Evolutionary conservation across 1,140 invertebrate species (phyloP).

Genomic region (Oncopeltus fasciatus): DNA sequence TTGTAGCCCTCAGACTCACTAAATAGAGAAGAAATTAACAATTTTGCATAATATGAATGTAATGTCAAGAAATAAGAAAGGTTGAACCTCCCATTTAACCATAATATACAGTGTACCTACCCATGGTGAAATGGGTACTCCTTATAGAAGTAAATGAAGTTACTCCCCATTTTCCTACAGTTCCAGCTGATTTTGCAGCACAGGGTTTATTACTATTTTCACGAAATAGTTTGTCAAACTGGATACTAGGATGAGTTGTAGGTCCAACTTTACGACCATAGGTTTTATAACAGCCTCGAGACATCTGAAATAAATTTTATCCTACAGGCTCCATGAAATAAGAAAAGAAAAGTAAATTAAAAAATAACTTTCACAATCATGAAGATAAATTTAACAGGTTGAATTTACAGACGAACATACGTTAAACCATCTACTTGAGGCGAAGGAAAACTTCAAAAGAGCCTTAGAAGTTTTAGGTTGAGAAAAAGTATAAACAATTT

Average conservation of each 20-base stretch:
- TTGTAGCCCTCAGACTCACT: no score
- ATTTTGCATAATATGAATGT: no score
- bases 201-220: conserved; percentile 78
- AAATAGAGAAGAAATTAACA: no score
- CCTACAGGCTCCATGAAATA: no score
- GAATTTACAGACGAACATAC: not conserved
- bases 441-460: not conserved
- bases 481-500: conserved; percentile 2
- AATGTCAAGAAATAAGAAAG: no score
- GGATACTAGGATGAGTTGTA: conserved; percentile 38
- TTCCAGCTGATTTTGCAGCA: conserved; percentile 73
- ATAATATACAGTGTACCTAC: no score
- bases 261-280: conserved; percentile 19
- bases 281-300: conserved; percentile 20
- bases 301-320: conserved; percentile 16
- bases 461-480: not conserved
- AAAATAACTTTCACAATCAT: not conserved
- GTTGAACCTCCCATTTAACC: no score
- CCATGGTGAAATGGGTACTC: conserved; percentile 33
- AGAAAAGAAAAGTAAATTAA: not conserved
- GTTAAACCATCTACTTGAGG: not conserved
- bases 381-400: not conserved
- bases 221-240: conserved; percentile 63
- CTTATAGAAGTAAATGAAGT: conserved; percentile 82
- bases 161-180: conserved; percentile 83